These are phyloP conservation scores for Leptoteleia sp. DNA, from an alignment of 1,140 invertebrate species.

Conservation along the genomic window DNA sequence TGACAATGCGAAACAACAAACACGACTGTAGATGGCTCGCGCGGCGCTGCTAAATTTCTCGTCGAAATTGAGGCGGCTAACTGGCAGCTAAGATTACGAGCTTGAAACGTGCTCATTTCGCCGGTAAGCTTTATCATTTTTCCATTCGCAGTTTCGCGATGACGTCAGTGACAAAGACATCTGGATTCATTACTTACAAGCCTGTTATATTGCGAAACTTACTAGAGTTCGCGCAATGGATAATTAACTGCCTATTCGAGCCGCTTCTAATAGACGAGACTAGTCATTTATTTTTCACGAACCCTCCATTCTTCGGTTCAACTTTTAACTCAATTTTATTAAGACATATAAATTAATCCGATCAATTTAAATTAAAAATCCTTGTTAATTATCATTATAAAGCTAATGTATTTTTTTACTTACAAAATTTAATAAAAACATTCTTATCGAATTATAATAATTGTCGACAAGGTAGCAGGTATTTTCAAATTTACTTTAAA, in stretches of 20 bases:
- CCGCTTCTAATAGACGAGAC: slow-evolving; percentile 29
- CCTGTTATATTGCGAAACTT: slow-evolving; percentile 73
- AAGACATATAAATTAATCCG: no score
- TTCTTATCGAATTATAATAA: no score
- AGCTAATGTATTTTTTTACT: no score
- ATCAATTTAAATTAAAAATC: no score
- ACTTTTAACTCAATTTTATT: no score
- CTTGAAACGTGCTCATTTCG: slow-evolving; percentile 67
- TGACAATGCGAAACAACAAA: slow-evolving; percentile 34
- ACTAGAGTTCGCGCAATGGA: slow-evolving; percentile 67
- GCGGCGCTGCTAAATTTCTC: slow-evolving; percentile 40
- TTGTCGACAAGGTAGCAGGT: no score
- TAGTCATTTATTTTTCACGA: slow-evolving; percentile 65
- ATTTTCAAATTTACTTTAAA: no score
- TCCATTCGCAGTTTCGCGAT: slow-evolving; percentile 62
- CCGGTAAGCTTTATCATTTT: slow-evolving; percentile 71
- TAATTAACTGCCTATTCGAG: slow-evolving; percentile 55
- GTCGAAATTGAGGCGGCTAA: slow-evolving; percentile 40
- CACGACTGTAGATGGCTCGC: slow-evolving; percentile 5
- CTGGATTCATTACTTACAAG: slow-evolving; percentile 76
- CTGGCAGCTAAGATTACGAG: slow-evolving; percentile 64
- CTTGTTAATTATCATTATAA: no score
- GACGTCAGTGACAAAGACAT: slow-evolving; percentile 70
- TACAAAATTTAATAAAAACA: no score
- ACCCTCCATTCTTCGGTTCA: not conserved